A percentile compares a stretch with the other conserved stretches of the same genome.
Evolutionary conservation across 2,113 vertebrate genomes (phyloP).

Genomic region (Acanthochromis polyacanthus): DNA sequence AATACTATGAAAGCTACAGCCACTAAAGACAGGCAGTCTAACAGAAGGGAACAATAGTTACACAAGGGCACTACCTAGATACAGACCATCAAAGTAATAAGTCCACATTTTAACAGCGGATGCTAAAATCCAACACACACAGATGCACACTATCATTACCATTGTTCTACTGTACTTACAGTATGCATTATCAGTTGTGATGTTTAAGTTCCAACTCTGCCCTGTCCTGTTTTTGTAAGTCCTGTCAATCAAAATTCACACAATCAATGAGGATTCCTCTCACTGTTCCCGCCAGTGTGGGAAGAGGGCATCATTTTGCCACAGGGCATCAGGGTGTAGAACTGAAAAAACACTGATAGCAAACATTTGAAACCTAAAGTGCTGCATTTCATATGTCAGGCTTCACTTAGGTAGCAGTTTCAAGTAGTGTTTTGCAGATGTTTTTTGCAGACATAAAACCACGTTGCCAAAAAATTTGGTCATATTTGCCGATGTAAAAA

Average conservation of each 20-base stretch:
- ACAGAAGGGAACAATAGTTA: too few species aligned
- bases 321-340: conserved; percentile 42
- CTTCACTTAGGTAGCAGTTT: not conserved
- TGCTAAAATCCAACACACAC: conserved; percentile 15
- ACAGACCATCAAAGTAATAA: conserved; percentile 23
- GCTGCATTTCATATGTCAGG: not conserved
- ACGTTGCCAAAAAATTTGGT: not conserved
- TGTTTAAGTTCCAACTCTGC: conserved; percentile 57
- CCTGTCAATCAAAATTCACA: conserved; percentile 61
- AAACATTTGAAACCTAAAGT: not conserved
- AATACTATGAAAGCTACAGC: not conserved
- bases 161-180: conserved; percentile 23
- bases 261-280: not conserved
- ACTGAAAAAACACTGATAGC: conserved; percentile 70
- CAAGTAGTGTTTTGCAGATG: not conserved
- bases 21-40: not conserved
- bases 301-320: conserved; percentile 30
- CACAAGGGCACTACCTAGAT: not conserved
- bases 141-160: conserved; percentile 17
- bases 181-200: conserved; percentile 57
- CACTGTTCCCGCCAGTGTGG: conserved; percentile 41
- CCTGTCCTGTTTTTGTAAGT: conserved; percentile 72
- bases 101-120: not conserved
- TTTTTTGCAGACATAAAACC: not conserved
- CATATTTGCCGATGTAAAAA: not conserved